Conservation (phyloP, 64 coral and sea anemone genomes). For the Montipora capricornis region DNA sequence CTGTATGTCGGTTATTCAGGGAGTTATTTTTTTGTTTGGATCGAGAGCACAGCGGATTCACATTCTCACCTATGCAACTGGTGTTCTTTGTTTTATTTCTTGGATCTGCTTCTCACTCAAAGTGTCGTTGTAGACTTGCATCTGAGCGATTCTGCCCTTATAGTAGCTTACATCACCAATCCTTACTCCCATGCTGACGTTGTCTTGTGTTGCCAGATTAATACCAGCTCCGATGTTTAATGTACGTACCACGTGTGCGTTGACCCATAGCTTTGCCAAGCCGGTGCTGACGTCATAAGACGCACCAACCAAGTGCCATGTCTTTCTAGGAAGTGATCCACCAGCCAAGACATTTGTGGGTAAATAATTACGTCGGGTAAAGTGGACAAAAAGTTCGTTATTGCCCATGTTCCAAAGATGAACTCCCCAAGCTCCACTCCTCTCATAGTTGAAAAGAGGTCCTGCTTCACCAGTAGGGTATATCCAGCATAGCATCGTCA, state of each 20-base stretch:
- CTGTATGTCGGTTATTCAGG: too few relatives aligned
- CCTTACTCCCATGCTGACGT: too few relatives aligned
- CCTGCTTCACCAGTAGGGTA: neutral
- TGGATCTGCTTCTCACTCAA: too few relatives aligned
- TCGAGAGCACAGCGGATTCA: too few relatives aligned
- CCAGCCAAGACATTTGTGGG: neutral
- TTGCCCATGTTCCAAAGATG: neutral
- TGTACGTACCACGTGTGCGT: neutral
- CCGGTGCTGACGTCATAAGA: neutral
- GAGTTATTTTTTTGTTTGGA: too few relatives aligned
- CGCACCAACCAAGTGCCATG: neutral
- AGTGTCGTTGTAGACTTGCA: too few relatives aligned
- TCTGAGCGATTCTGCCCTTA: neutral
- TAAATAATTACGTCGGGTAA: neutral
- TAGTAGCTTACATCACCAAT: conserved; percentile 5
- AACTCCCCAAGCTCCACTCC: conserved; percentile 5
- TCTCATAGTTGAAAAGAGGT: conserved; percentile 15
- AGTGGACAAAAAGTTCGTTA: too few relatives aligned
- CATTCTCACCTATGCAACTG: too few relatives aligned
- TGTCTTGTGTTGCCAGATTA: too few relatives aligned
- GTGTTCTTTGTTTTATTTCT: too few relatives aligned
- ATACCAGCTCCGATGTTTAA: too few relatives aligned
- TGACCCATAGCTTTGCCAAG: neutral
- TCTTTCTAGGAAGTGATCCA: neutral
- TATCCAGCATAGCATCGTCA: too few relatives aligned